These are phyloP conservation scores for Pteronotus mesoamericanus DNA, from an alignment of 2,797 vertebrate genomes.

Conservation along the genomic window DNA sequence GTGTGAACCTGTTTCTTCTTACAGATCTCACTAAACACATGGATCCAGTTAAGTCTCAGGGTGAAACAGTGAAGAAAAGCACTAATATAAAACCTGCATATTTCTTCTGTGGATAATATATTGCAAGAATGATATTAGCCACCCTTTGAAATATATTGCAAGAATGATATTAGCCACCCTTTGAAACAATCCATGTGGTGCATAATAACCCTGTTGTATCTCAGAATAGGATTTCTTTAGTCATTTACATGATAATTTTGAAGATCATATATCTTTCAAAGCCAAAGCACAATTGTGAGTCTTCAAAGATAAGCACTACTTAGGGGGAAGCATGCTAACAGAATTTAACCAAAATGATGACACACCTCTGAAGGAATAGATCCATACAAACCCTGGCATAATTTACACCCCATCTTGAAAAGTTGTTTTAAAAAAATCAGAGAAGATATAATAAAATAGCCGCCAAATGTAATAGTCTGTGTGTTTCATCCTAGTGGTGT, in stretches of 20 bases:
- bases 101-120: conserved; percentile 40
- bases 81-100: conserved; percentile 20
- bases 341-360: conserved; percentile 36
- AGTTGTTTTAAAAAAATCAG: conserved; percentile 22
- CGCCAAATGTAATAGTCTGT: conserved; percentile 20
- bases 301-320: conserved; percentile 22
- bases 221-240: conserved; percentile 33
- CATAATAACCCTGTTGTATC: neutral
- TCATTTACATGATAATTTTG: conserved; percentile 33
- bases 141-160: conserved; percentile 46
- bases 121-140: conserved; percentile 26
- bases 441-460: conserved; percentile 10
- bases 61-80: conserved; percentile 14
- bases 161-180: conserved; percentile 21
- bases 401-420: conserved; percentile 33
- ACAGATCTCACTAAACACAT: conserved; percentile 6
- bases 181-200: conserved; percentile 51
- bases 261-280: neutral
- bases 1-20: neutral
- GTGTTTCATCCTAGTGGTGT: neutral
- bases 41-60: conserved; percentile 32
- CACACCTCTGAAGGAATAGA: neutral
- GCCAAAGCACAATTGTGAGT: conserved; percentile 5
- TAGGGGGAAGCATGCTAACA: neutral
- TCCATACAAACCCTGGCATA: neutral